A percentile compares a stretch with the other conserved stretches of the same genome.
Evolutionary conservation across 2,797 vertebrate species (phyloP).

Genomic region (Tokudaia tokunoshimensis): DNA sequence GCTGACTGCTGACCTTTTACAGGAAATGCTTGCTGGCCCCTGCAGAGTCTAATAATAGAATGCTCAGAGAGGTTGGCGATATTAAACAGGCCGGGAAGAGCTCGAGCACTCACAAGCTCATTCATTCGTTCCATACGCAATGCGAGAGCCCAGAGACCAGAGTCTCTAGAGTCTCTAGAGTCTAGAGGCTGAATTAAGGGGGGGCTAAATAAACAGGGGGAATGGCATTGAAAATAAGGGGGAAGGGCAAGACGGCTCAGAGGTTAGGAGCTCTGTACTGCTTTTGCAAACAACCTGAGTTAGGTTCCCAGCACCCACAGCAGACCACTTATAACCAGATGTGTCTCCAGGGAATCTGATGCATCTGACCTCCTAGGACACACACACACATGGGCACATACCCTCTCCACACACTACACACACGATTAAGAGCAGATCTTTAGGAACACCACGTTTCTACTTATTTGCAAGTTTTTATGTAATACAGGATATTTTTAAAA

Average conservation of each 20-base stretch:
- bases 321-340: not conserved
- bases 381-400: not conserved
- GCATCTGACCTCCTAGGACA: not conserved
- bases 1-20: conserved; percentile 3
- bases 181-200: not conserved
- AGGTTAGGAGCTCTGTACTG: not conserved
- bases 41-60: conserved; percentile 15
- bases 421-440: not conserved
- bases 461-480: not conserved
- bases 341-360: too few relatives aligned
- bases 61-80: not conserved
- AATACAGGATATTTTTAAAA: not conserved
- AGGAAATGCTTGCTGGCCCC: not conserved
- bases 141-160: not conserved
- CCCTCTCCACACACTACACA: not conserved
- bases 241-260: not conserved
- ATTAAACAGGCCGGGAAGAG: not conserved
- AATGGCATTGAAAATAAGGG: not conserved
- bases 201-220: not conserved
- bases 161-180: too few relatives aligned
- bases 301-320: not conserved
- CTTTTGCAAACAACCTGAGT: not conserved
- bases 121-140: conserved; percentile 16
- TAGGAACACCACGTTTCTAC: not conserved
- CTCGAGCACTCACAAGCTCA: not conserved